These are phyloP conservation scores for Drosophila vallismaia DNA, from an alignment of 2,888 invertebrate species.

Conservation along the genomic window DNA sequence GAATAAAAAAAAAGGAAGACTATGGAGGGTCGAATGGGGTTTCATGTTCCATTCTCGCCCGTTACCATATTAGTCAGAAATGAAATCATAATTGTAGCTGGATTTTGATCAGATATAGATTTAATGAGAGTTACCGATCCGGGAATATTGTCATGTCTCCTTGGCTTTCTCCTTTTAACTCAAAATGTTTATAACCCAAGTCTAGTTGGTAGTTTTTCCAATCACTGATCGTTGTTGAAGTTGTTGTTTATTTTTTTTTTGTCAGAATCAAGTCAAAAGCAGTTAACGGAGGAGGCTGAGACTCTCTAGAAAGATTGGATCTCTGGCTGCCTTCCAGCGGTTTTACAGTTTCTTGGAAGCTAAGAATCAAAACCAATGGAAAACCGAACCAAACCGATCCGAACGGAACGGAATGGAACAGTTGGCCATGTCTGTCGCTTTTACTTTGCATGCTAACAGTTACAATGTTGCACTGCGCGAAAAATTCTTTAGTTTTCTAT, in stretches of 20 bases:
- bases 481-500: neutral
- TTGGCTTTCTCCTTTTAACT: conserved; percentile 10
- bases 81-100: conserved; percentile 1
- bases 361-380: neutral
- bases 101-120: neutral
- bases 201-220: conserved; percentile 9
- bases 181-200: conserved; percentile 3
- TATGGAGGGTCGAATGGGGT: too few species aligned
- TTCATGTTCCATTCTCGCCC: conserved; percentile 11
- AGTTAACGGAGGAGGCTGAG: conserved; percentile 10
- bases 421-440: conserved; percentile 36
- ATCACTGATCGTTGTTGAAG: conserved; percentile 14
- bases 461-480: conserved; percentile 48
- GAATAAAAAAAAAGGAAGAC: neutral
- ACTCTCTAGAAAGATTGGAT: conserved; percentile 17
- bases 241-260: neutral
- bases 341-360: conserved; percentile 53
- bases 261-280: conserved; percentile 16
- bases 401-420: conserved; percentile 37
- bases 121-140: neutral
- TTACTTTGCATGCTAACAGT: conserved; percentile 69
- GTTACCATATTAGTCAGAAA: conserved; percentile 7
- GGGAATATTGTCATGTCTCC: neutral
- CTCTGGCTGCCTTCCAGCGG: conserved; percentile 17
- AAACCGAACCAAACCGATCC: conserved; percentile 30